Evolutionary conservation across 2,888 invertebrate genomes (phyloP).

Genomic region (Gymnocheta viridis): DNA sequence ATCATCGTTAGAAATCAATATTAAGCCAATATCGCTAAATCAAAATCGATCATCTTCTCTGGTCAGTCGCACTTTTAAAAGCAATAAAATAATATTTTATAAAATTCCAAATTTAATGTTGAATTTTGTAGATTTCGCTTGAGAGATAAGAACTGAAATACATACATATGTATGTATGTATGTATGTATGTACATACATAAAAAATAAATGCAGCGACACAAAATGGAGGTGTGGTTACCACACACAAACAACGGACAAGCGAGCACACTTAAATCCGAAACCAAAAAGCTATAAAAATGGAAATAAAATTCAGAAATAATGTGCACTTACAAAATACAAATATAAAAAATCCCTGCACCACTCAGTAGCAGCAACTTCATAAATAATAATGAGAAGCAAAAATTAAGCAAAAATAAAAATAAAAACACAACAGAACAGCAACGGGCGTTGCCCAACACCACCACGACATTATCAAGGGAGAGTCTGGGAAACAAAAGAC

Average conservation of each 20-base stretch:
- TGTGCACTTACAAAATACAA: conserved; percentile 3
- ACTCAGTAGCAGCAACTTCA: conserved; percentile 42
- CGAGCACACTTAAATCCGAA: not conserved
- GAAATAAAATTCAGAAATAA: conserved; percentile 9
- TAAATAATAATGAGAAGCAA: conserved; percentile 57
- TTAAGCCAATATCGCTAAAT: not conserved
- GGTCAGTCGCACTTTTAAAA: not conserved
- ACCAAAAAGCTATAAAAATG: conserved; percentile 23
- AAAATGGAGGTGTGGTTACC: conserved; percentile 68
- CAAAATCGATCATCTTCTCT: not conserved
- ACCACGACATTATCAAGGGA: conserved; percentile 51
- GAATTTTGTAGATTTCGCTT: conserved; percentile 36
- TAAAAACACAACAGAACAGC: conserved; percentile 34
- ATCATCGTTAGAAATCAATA: not conserved
- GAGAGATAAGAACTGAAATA: conserved; percentile 14
- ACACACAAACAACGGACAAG: conserved; percentile 23
- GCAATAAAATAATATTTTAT: not conserved
- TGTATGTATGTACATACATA: too few relatives aligned
- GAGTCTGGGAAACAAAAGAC: conserved; percentile 47
- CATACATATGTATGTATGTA: too few relatives aligned
- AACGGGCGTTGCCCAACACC: conserved; percentile 68
- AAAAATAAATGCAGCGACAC: conserved; percentile 37
- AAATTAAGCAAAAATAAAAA: conserved; percentile 19
- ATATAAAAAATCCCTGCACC: conserved; percentile 43
- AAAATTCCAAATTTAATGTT: conserved; percentile 10